A percentile compares a stretch with the other conserved stretches of the same genome.
phyloP scores from a whole-genome alignment of 2,113 vertebrate genomes.

The Accipiter cooperii region DNA sequence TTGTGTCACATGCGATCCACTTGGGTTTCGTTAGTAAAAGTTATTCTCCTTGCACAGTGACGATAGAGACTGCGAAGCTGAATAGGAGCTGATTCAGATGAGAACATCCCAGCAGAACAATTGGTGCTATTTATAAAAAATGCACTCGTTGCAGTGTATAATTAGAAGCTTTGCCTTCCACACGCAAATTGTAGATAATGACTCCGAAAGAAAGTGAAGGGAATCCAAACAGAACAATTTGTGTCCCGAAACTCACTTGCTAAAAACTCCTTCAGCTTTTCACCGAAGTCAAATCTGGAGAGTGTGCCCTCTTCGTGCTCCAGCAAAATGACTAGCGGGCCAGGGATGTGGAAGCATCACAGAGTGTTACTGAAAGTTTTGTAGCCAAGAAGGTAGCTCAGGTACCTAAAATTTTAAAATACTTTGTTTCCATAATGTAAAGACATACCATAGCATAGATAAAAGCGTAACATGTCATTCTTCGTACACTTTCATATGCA shows the following conservation, averaged over 20 bases:
- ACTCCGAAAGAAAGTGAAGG: conserved; percentile 13
- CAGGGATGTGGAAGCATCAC: not conserved
- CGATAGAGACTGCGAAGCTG: not conserved
- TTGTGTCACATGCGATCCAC: not conserved
- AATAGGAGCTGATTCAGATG: conserved; percentile 31
- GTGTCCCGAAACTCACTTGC: not conserved
- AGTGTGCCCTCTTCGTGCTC: fast-evolving
- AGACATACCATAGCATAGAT: not conserved
- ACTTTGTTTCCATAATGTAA: not conserved
- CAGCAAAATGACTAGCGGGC: not conserved
- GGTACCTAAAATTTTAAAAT: not conserved
- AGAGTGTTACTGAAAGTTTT: not conserved
- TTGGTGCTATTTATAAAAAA: conserved; percentile 62
- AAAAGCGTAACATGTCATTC: not conserved
- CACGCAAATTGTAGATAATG: conserved; percentile 35
- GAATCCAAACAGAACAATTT: conserved; percentile 23
- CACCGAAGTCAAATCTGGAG: not conserved
- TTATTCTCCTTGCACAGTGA: not conserved
- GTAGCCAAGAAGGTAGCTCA: not conserved
- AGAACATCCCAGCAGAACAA: conserved; percentile 55
- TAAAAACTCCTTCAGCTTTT: not conserved
- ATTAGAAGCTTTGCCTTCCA: conserved; percentile 54
- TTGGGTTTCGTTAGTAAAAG: not conserved
- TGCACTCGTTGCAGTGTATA: conserved; percentile 11
- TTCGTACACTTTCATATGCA: not conserved